Percentiles rank a stretch among this genome's conserved stretches.
Conservation (phyloP, 1,140 invertebrate species). For the Heliothis subflexa region DNA sequence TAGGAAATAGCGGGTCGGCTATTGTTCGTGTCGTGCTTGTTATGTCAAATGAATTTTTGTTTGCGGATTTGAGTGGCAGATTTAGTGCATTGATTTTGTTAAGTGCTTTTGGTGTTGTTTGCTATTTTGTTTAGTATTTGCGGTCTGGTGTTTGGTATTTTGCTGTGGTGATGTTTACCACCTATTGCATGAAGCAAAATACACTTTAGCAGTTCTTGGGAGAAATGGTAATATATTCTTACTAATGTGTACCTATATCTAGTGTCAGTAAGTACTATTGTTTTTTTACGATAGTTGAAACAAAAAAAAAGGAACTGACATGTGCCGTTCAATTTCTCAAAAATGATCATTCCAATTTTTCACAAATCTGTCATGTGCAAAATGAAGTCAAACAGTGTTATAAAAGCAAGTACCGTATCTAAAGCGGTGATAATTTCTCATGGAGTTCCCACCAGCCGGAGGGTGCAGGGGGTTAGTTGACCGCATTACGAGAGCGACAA, state of each 20-base stretch:
- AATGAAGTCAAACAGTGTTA: conserved; percentile 30
- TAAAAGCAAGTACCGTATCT: conserved; percentile 39
- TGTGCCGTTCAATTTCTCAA: neutral
- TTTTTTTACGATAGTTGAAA: too few species aligned
- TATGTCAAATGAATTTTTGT: conserved; percentile 3
- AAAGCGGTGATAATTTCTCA: conserved; percentile 44
- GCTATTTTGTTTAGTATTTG: too few species aligned
- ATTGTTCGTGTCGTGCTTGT: conserved; percentile 21
- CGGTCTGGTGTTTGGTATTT: neutral
- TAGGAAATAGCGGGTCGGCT: conserved; percentile 38
- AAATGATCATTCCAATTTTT: neutral
- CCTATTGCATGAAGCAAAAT: neutral
- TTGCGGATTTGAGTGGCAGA: neutral
- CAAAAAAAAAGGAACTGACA: too few species aligned
- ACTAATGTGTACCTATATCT: too few species aligned
- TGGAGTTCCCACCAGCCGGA: conserved; percentile 37
- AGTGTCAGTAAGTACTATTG: too few species aligned
- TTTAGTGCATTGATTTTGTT: neutral
- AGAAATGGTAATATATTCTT: too few species aligned
- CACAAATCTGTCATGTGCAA: conserved; percentile 13
- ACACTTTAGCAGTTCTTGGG: too few species aligned
- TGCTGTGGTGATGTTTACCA: neutral
- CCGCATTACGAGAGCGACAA: conserved; percentile 82
- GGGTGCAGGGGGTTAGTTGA: conserved; percentile 61
- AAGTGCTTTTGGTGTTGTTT: too few species aligned